Conservation (phyloP, 2,797 vertebrate genomes). For the Hippoglossus hippoglossus region DNA sequence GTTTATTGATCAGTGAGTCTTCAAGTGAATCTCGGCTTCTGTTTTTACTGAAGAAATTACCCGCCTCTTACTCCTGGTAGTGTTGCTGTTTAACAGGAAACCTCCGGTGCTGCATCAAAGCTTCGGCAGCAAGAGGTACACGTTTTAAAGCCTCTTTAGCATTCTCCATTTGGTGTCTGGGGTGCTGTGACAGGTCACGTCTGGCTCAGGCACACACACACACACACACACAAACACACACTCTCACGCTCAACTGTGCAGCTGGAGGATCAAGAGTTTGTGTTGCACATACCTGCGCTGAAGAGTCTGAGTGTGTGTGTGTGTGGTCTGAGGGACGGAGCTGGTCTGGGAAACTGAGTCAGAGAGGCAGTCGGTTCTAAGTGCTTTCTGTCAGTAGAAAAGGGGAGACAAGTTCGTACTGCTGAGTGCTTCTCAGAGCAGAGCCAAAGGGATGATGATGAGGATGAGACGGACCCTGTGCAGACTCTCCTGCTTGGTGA, state of each 20-base stretch:
- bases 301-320: constrained; percentile 40
- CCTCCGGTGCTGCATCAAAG: constrained; percentile 55
- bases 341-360: constrained; percentile 59
- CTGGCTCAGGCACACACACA: constrained; percentile 26
- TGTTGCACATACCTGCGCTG: constrained; percentile 57
- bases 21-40: constrained; percentile 1
- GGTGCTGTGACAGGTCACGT: constrained; percentile 55
- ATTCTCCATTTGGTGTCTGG: constrained; percentile 64
- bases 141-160: constrained; percentile 66
- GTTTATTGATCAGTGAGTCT: constrained; percentile 9
- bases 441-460: constrained; percentile 41
- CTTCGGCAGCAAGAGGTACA: constrained; percentile 31
- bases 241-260: constrained; percentile 26
- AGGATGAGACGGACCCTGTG: constrained; percentile 58
- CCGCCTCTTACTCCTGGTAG: constrained; percentile 9
- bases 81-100: constrained; percentile 46
- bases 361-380: constrained; percentile 48
- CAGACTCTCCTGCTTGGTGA: constrained; percentile 69
- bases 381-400: constrained; percentile 37
- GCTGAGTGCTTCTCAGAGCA: constrained; percentile 27
- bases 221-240: constrained; percentile 14
- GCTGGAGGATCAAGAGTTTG: constrained; percentile 63
- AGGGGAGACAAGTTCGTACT: constrained; percentile 17
- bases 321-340: constrained; percentile 59
- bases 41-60: constrained; percentile 15